Conservation (phyloP, 2,797 vertebrate species). For the Gallinago nigripennis region DNA sequence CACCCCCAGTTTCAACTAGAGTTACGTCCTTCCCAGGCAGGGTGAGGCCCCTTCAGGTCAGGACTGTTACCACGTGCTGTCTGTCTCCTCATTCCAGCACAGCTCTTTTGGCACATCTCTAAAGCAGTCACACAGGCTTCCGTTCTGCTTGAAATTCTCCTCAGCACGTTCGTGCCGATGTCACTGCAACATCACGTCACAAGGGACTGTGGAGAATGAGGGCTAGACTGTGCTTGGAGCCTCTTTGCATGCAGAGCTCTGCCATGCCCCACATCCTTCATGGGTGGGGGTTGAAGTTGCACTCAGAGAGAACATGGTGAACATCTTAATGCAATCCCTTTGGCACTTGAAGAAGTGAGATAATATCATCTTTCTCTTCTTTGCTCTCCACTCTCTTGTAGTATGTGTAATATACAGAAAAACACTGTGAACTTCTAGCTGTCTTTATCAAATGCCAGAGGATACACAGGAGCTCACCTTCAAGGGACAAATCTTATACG, state of each 20-base stretch:
- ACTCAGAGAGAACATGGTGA: background rate
- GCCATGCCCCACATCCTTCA: background rate
- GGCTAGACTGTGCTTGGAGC: background rate
- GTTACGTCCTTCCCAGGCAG: background rate
- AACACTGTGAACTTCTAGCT: background rate
- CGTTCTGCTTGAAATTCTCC: background rate
- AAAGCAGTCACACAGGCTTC: background rate
- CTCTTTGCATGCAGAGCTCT: background rate
- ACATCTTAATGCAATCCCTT: background rate
- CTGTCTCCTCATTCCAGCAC: background rate
- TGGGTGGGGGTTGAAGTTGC: background rate
- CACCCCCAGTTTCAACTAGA: background rate
- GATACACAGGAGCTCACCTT: background rate
- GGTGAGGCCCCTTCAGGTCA: background rate
- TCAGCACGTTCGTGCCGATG: background rate
- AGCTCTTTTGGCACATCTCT: background rate
- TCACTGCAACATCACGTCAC: background rate
- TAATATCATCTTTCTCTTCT: background rate
- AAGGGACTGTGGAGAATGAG: background rate
- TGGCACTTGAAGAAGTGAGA: background rate
- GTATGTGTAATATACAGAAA: background rate
- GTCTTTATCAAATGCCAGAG: background rate
- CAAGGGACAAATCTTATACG: background rate
- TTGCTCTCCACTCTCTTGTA: background rate
- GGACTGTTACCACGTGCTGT: background rate